Evolutionary conservation across 1,140 invertebrate species (phyloP).

Genomic region (Dendroctonus ponderosae): DNA sequence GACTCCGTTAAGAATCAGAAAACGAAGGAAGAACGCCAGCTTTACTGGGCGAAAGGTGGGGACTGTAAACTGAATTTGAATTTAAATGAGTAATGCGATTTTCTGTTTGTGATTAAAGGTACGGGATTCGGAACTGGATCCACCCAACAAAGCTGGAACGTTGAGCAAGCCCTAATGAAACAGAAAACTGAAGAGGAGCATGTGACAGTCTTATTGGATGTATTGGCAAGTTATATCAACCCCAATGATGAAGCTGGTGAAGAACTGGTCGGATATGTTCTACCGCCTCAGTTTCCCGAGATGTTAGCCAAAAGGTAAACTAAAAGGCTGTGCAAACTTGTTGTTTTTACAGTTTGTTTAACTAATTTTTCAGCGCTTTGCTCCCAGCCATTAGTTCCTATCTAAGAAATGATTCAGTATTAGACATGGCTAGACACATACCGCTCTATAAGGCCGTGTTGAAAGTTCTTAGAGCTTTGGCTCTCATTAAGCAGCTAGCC

Average conservation of each 20-base stretch:
- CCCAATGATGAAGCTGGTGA: constrained; percentile 56
- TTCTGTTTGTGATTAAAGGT: constrained; percentile 42
- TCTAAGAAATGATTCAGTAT: constrained; percentile 88
- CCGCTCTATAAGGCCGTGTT: constrained; percentile 85
- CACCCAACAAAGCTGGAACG: constrained; percentile 93
- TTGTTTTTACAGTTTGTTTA: not conserved
- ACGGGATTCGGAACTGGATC: constrained; percentile 95
- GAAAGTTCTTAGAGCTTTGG: constrained; percentile 76
- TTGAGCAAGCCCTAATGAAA: constrained; percentile 85
- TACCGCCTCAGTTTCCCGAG: constrained; percentile 71
- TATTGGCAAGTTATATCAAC: constrained; percentile 84
- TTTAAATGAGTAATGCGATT: not conserved
- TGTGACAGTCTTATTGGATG: constrained; percentile 76
- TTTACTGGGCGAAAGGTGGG: constrained; percentile 87
- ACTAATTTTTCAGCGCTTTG: constrained; percentile 64
- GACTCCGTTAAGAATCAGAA: constrained; percentile 45
- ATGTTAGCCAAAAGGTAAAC: constrained; percentile 62
- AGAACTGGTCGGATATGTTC: constrained; percentile 50
- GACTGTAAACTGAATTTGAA: not conserved
- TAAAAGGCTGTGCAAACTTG: not conserved
- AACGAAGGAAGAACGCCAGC: constrained; percentile 74
- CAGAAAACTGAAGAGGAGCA: constrained; percentile 91
- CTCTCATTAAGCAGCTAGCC: constrained; percentile 65
- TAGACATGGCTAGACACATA: constrained; percentile 94
- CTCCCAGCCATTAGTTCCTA: constrained; percentile 88